A percentile compares a stretch with the other conserved stretches of the same genome.
These are phyloP conservation scores for Adelognathus sp. DNA, from an alignment of 2,888 invertebrate genomes.

Conservation along the genomic window DNA sequence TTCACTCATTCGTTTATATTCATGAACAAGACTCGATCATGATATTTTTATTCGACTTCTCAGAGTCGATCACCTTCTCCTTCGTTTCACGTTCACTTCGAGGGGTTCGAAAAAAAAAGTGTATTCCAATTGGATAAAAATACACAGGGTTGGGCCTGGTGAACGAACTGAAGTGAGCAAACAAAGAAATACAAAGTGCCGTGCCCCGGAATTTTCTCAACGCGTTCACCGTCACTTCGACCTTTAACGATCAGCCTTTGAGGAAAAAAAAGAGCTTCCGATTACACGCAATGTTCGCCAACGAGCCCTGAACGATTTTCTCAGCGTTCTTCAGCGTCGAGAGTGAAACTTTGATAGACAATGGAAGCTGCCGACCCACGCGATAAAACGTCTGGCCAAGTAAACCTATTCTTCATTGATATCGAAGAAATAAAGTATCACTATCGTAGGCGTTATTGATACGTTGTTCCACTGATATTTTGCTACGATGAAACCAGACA, in stretches of 20 bases:
- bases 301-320: not conserved
- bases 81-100: not conserved
- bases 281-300: not conserved
- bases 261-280: slow-evolving; percentile 33
- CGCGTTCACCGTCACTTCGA: slow-evolving; percentile 22
- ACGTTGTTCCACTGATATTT: not conserved
- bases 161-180: slow-evolving; percentile 20
- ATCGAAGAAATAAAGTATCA: not conserved
- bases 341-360: slow-evolving; percentile 25
- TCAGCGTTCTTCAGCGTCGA: not conserved
- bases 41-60: not conserved
- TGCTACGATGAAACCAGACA: slow-evolving; percentile 6
- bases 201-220: slow-evolving; percentile 39
- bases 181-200: slow-evolving; percentile 28
- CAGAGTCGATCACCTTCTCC: slow-evolving; percentile 4
- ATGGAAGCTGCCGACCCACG: slow-evolving; percentile 36
- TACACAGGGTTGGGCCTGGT: slow-evolving; percentile 36
- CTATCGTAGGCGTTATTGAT: slow-evolving; percentile 40
- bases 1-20: not conserved
- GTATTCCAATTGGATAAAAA: not conserved
- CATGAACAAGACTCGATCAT: not conserved
- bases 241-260: slow-evolving; percentile 29
- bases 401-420: slow-evolving; percentile 2
- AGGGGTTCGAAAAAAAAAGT: not conserved
- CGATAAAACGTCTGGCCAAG: not conserved